Base-by-base conservation (phyloP, 1,140 invertebrate genomes). In the Globodera rostochiensis region DNA sequence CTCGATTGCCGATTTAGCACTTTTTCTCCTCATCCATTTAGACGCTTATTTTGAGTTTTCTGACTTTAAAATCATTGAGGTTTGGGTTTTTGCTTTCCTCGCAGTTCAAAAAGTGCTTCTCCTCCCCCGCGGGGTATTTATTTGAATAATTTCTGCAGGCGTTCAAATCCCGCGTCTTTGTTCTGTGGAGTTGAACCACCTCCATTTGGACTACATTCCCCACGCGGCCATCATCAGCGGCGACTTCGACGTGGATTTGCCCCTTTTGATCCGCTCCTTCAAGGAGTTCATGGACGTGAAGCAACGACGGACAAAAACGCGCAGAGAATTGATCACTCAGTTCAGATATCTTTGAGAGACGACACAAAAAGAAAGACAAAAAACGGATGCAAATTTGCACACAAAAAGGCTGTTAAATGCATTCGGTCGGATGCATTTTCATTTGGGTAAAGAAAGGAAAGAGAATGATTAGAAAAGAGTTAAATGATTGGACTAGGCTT, bases 211-310 rank as follows among this genome's bases (percentile, higher is more conserved):
- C 49, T 86, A 87, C 46, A 75, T 86, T 49, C 47, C 73, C 25
- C 85, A 86, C 49, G 85, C 85, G 7, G 85, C 83, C 4, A 74
- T 87, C 25, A 78, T 86, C 9, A 83, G 66, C 57, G 77, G 84
- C n/a, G 85, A 86, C 57, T 86, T 86, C 19, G 84, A 86, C 21
- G 86, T 86, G 8, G 85, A 86, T 79, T 36, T 86, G 74, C 85
- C 85, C 11, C 66, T 84, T 13, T 74, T 86, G 57, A 73, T 86
- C 19, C 64, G 74, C 50, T 86, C 85, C n/a, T 86, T 86, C 84
- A 86, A 85, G 57, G 79, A 85, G 60, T 86, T 86, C 36, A 88
- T 86, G 82, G 84, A 85, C 82, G 67, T 77, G 19, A 81, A 79
- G 64, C 57, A 84, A 66, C 19, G 71, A 36, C 75, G 57, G 47